phyloP scores from a whole-genome alignment of 2,888 invertebrate genomes.

The Monochamus alternatus region DNA sequence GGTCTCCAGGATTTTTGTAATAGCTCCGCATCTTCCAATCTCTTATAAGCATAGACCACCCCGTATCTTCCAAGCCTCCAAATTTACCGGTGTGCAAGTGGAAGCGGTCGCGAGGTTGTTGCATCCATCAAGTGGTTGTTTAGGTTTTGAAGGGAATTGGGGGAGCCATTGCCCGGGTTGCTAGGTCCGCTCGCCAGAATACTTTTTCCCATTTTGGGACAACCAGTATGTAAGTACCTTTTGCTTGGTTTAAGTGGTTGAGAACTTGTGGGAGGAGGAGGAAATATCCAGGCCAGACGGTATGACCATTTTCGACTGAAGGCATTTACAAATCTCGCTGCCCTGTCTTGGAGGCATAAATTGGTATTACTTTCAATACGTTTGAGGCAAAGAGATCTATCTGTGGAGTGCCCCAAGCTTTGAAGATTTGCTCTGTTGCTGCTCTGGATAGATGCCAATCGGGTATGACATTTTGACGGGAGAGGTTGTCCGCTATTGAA shows the following conservation, averaged over 20 bases:
- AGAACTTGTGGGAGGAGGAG: slow-evolving; percentile 56
- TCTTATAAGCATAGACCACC: slow-evolving; percentile 49
- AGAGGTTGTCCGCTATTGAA: neutral
- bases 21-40: slow-evolving; percentile 49
- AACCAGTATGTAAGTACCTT: slow-evolving; percentile 56
- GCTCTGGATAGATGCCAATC: slow-evolving; percentile 32
- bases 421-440: slow-evolving; percentile 36
- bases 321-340: too few relatives aligned
- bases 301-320: too few relatives aligned
- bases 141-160: slow-evolving; percentile 42
- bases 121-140: slow-evolving; percentile 43
- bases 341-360: neutral
- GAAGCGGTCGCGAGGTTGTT: slow-evolving; percentile 45
- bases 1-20: slow-evolving; percentile 42
- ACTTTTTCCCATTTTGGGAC: slow-evolving; percentile 54
- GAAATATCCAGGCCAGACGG: slow-evolving; percentile 50
- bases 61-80: slow-evolving; percentile 58
- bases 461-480: neutral
- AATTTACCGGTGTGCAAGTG: slow-evolving; percentile 46
- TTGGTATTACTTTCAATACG: slow-evolving; percentile 35
- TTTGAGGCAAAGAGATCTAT: slow-evolving; percentile 9
- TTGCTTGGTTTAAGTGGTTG: slow-evolving; percentile 43
- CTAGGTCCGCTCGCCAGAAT: slow-evolving; percentile 61
- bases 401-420: neutral
- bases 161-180: slow-evolving; percentile 58